A percentile compares a stretch with the other conserved stretches of the same genome.
Evolutionary conservation across 2,888 invertebrate genomes (phyloP).

Genomic region (Drosophila vallismaia): DNA sequence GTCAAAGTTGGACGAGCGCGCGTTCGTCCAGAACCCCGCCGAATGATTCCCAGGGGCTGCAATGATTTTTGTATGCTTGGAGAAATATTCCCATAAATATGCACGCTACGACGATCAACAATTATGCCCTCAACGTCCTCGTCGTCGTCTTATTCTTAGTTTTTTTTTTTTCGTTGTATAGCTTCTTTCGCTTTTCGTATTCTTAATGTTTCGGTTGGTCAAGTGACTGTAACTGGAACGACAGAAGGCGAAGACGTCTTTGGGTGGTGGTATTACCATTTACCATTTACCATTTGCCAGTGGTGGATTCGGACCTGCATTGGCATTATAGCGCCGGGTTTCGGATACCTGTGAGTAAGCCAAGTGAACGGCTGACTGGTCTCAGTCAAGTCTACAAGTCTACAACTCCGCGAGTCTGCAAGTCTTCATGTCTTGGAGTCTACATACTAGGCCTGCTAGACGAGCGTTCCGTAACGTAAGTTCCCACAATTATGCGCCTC

Average conservation of each 20-base stretch:
- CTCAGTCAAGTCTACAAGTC: slow-evolving; percentile 57
- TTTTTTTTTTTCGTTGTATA: slow-evolving; percentile 25
- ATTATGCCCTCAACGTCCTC: slow-evolving; percentile 64
- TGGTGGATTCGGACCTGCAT: slow-evolving; percentile 54
- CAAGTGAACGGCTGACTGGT: slow-evolving; percentile 66
- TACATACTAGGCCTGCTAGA: slow-evolving; percentile 48
- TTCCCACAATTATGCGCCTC: slow-evolving; percentile 77
- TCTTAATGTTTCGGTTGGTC: slow-evolving; percentile 84
- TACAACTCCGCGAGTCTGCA: slow-evolving; percentile 54
- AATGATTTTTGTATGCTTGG: slow-evolving; percentile 61
- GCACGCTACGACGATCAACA: slow-evolving; percentile 78
- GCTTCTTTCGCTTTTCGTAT: slow-evolving; percentile 57
- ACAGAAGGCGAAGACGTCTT: slow-evolving; percentile 44
- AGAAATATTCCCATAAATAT: slow-evolving; percentile 77
- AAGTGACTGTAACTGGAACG: slow-evolving; percentile 84
- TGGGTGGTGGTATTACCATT: slow-evolving; percentile 22
- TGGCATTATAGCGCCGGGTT: slow-evolving; percentile 74
- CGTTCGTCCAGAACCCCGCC: slow-evolving; percentile 72
- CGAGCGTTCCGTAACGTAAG: slow-evolving; percentile 75
- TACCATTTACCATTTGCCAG: slow-evolving; percentile 7
- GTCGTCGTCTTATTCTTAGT: slow-evolving; percentile 21
- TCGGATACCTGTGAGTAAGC: slow-evolving; percentile 54
- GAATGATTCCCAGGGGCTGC: slow-evolving; percentile 43
- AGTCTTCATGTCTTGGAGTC: neutral
- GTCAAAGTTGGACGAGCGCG: slow-evolving; percentile 75